Evolutionary conservation across 2,888 invertebrate genomes (phyloP), one percentile per base, ranked within the genome.

Genomic region (Drosophila flavopinicola): DNA sequence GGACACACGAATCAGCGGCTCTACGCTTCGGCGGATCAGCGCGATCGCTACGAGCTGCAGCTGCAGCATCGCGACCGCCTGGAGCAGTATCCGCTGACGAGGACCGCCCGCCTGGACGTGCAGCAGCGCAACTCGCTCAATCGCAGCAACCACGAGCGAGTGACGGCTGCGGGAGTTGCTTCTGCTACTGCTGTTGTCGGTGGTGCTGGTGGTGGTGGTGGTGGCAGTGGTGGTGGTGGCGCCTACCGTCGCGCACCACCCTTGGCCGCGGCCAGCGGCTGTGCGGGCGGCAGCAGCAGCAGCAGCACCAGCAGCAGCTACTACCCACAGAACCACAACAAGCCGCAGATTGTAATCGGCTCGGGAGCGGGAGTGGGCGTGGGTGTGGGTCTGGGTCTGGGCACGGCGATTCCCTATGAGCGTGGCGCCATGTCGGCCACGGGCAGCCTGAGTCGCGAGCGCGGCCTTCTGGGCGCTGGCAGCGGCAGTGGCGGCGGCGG

Each of bases 91-190:
- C 87, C 89, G 23, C 57, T 90, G 57, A 88, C 90, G 37, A 84
- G 89, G n/a, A 90, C 90, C 23, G 88, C 90, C 1, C 90, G 90
- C 49, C 79, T 91, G 75, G 91, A 91, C 86, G 91, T 91, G 44
- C 91, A 91, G 65, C 91, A 91, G 71, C 88, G 88, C 51, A 90
- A 90, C 72, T 88, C 86, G 39, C 89, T 91, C 60, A 91, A 91
- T 85, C 90, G 90, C 88, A 92, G 91, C 80, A 92, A 92, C 92
- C 93, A 91, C 88, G 90, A 91, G 60, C 91, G 91, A 89, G 64
- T n/a, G 33, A 58, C 32, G 2, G 37, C 37, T 15, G 67, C 41
- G 9, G 59, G 33, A 44, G 63, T 20, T 33, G 41, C 25, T n/a
- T 30, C 32, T 29, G 69, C 72, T 45, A 58, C 30, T 53, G 25